Base-by-base conservation (phyloP, 1,140 invertebrate genomes). In the Macrotrachela quadricornifera region DNA sequence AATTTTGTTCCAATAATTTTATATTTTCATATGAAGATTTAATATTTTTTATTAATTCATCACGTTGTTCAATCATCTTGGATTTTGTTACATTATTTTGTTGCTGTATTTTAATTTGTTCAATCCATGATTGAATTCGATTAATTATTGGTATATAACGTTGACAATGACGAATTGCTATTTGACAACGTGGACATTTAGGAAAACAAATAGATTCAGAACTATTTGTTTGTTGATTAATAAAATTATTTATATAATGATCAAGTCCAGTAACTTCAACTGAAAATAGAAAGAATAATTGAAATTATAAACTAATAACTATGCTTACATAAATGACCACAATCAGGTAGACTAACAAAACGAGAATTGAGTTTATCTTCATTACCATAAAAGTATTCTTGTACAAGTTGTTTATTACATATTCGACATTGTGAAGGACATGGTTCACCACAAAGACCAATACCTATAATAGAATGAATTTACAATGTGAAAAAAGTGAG, bases 361-460 rank as follows among this genome's bases (percentile, higher is more conserved):
- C 56, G 54, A 6, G 62, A 57, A 58, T 65, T 63, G 18, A 47
- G 45, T 41, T 68, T 66, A 50, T 71, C 66, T 59, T 71, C 68
- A 14, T 49, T 56, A 3, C 68, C 69, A 57, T 71, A 71, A 46
- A 79, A 70, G 54, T 80, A 72, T 16, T 67, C 71, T 21, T 64
- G 66, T 0, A 78, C 59, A 18, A 14, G 14, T 37, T 46, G n/a
- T 18, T 62, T 59, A 56, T 75, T 56, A 55, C 70, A 73, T 11
- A 61, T 54, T 14, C 62, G 56, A 61, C 71, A 73, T 14, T 62
- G 65, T 6, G 50, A 56, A 59, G 66, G 75, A 63, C 71, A 64
- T 70, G 74, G 63, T 74, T 82, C 80, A 12, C 78, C 78, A 67
- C 80, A 81, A 49, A 78, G 73, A 18, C 79, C 79, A 60, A 75